Evolutionary conservation across 2,888 invertebrate genomes (phyloP).

Genomic region (Sphinx pinastri): DNA sequence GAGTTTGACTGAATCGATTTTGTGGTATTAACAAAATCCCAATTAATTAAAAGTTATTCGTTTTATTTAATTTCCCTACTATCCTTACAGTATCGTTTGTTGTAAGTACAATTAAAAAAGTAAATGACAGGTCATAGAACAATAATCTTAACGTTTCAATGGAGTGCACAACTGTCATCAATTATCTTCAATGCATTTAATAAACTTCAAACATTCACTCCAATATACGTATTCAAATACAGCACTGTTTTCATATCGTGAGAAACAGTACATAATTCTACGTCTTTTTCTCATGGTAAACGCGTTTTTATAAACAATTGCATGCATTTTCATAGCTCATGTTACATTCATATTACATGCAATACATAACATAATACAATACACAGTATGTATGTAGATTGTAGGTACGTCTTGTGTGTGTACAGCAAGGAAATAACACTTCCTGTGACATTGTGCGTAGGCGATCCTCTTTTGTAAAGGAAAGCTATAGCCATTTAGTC

Average conservation of each 20-base stretch:
- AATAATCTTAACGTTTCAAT: not conserved
- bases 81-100: too few species aligned
- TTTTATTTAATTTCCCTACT: too few species aligned
- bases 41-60: too few species aligned
- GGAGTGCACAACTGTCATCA: not conserved
- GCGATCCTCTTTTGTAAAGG: conserved; percentile 51
- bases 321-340: conserved; percentile 20
- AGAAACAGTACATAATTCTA: conserved; percentile 41
- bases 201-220: not conserved
- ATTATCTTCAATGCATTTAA: not conserved
- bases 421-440: conserved; percentile 48
- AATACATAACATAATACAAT: conserved; percentile 6
- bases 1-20: too few species aligned
- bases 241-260: conserved; percentile 33
- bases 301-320: conserved; percentile 27
- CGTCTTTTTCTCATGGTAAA: conserved; percentile 40
- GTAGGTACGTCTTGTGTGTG: not conserved
- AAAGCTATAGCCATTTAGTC: conserved; percentile 34
- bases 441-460: conserved; percentile 67
- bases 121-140: not conserved
- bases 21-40: too few species aligned
- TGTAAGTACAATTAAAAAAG: not conserved
- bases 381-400: not conserved
- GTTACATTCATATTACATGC: conserved; percentile 13
- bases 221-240: conserved; percentile 21